Percentiles rank a stretch among this genome's conserved stretches.
phyloP scores from a whole-genome alignment of 2,797 vertebrate genomes.

The Leptodactylus fallax region DNA sequence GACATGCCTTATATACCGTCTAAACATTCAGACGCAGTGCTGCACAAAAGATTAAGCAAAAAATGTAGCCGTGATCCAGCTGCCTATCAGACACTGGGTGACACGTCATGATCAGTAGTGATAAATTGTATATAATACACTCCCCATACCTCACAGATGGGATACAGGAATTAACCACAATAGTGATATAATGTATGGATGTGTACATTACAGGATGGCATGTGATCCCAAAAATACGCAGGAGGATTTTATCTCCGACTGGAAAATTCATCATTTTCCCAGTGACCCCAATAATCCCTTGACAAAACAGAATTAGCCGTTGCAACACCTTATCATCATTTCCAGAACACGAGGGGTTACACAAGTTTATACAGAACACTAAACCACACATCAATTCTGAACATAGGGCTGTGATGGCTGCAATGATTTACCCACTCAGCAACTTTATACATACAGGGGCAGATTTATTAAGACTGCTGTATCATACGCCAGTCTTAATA shows the following conservation, averaged over 20 bases:
- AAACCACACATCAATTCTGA: background rate
- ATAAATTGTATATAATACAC: background rate
- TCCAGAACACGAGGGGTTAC: slow-evolving; percentile 23
- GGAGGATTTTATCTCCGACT: slow-evolving; percentile 2
- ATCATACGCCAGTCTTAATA: no score
- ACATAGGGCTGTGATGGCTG: background rate
- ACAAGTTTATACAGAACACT: slow-evolving; percentile 6
- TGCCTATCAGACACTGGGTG: background rate
- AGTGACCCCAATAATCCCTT: slow-evolving; percentile 56
- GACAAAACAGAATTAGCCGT: slow-evolving; percentile 47
- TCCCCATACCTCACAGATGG: background rate
- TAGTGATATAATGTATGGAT: background rate
- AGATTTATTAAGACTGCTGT: no score
- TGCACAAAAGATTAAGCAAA: background rate
- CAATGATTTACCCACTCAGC: background rate
- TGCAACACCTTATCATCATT: slow-evolving; percentile 18
- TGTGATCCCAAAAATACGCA: background rate
- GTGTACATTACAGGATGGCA: background rate
- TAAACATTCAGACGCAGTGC: no score
- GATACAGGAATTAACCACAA: background rate
- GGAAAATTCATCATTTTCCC: slow-evolving; percentile 53
- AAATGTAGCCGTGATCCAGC: background rate
- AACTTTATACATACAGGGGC: background rate
- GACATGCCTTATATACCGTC: no score
- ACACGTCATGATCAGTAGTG: no score